Evolutionary conservation across 2,113 vertebrate species (phyloP), one percentile per base, ranked within the genome.

Genomic region (Chionis minor): DNA sequence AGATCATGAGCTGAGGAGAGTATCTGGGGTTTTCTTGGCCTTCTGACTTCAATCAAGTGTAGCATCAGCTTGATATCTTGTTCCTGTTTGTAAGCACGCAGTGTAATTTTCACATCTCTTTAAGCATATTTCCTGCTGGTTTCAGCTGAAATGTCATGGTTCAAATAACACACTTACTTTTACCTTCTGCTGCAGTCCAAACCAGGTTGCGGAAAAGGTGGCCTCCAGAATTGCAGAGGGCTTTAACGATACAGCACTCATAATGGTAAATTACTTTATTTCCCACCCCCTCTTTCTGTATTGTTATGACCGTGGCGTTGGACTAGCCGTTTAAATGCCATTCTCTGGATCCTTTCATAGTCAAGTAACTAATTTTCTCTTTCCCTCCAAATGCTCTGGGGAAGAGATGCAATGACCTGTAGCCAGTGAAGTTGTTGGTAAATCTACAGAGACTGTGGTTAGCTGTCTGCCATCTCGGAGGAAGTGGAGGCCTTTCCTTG

Each of bases 131-230:
- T 96, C 79, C 72, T 94, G 79, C 70, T 96, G 91, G 14, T 83
- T 65, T 62, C 81, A 52, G 38, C 72, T 33, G 16, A 75, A 54
- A n/a, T 44, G 71, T 55, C 14, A 22, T 12, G 70, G 19, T 51
- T 86, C 19, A 20, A 2, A 1, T 56, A 59, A 65, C 67, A 19
- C 73, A 26, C 59, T 91, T 89, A 28, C 92, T 49, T 61, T 81
- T 65, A 16, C 70, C 15, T 82, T 96, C 49, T 95, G 86, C 88
- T 90, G 49, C 94, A 99, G 99, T 95, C 99, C 99, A 20, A 99
- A 99, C 97, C 99, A 99, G 97, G 98, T 99, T 10, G 99, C 99
- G 27, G 99, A 99, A 89, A 99, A 99, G 92, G 99, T 99, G 82
- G 99, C 99, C 20, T 98, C 99, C 80, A 98, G 99, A 79, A 99